Conservation (phyloP, 2,113 vertebrate genomes). For the Irena cyanogastra region DNA sequence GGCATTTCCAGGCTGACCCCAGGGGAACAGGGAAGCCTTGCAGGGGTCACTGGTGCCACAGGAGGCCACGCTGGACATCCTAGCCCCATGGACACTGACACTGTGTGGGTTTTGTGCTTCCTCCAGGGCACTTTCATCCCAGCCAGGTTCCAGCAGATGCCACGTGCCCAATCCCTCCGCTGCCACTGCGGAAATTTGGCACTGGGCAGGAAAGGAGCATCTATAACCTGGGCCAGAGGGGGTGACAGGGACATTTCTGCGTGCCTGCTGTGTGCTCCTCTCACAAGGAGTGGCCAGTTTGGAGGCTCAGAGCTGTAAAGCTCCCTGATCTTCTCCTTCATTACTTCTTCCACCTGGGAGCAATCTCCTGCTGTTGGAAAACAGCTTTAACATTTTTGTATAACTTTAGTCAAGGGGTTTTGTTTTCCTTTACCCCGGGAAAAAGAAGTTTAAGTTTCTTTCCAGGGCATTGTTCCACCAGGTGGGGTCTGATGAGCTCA, state of each 20-base stretch:
- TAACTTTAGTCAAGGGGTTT: not conserved
- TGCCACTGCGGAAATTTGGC: not conserved
- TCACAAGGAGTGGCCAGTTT: not conserved
- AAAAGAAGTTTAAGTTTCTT: not conserved
- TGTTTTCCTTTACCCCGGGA: not conserved
- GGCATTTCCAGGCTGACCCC: not conserved
- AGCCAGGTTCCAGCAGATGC: not conserved
- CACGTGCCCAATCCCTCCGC: fast-evolving
- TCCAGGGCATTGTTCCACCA: not conserved
- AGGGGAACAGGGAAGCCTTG: not conserved
- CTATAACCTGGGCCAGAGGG: not conserved
- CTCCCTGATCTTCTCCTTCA: not conserved
- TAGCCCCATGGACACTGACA: fast-evolving
- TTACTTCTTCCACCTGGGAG: not conserved
- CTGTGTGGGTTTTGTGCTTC: not conserved
- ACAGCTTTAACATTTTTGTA: not conserved
- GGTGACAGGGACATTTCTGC: not conserved
- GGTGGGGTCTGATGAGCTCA: not conserved
- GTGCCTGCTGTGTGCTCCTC: not conserved
- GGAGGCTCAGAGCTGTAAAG: not conserved
- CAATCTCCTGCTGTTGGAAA: not conserved
- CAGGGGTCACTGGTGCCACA: not conserved
- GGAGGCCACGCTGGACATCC: not conserved
- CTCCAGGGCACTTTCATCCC: not conserved
- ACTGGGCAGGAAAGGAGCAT: not conserved